Evolutionary conservation across 2,888 invertebrate species (phyloP), one percentile per base, ranked within the genome.

Genomic region (Hetaerina titia): DNA sequence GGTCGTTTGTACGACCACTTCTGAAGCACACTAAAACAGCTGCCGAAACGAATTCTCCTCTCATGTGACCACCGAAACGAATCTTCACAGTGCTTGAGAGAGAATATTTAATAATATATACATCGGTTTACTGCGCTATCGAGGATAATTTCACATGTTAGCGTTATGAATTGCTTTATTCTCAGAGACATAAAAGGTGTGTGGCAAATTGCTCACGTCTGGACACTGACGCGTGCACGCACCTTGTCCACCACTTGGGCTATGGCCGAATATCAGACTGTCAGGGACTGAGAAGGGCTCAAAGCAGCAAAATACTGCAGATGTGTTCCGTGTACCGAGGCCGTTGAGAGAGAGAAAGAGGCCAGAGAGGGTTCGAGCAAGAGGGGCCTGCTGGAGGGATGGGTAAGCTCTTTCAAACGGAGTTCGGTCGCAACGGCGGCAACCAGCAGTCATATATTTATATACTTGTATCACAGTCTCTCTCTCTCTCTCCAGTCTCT

Each of bases 191-290:
- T 81, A 81, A 81, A 81, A 81, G 81, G 81, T 31, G 81, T 81
- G 81, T 81, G 81, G 81, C 81, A 81, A 81, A 81, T 81, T 31
- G 81, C 81, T 81, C 31, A 15, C 25, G 25, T 81, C 13, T 11
- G 31, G 81, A 81, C 31, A 4, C 25, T 81, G 81, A 81, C 81
- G 81, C 81, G 81, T 81, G 81, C 81, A 81, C 81, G 81, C 81
- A 81, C 19, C 81, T 81, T 81, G 81, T 81, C 81, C 81, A 81
- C 81, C 31, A 31, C 81, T 81, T 81, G 81, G 60, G 60, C 60
- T 15, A 60, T 60, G 60, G 81, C 13, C 81, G 81, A 81, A 81
- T 81, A 31, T 81, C 25, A 81, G 81, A 81, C 81, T 25, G 81
- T 31, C 81, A 31, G 81, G 13, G 81, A 22, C 25, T 81, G 81